Conservation (phyloP, 2,888 invertebrate species). For the Drosophila merina region DNA sequence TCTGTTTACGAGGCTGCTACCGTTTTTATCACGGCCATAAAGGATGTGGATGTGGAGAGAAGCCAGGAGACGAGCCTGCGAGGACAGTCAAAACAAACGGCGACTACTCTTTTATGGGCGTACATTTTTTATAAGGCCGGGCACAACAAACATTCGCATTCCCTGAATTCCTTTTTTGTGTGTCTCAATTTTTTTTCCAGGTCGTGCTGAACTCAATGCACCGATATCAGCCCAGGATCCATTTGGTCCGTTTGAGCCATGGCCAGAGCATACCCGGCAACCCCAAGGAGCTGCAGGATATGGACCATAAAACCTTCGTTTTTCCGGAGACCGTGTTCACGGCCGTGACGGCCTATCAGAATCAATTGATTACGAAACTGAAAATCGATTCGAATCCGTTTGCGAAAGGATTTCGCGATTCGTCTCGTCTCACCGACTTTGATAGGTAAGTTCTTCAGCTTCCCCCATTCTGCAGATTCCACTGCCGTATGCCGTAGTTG, state of each 20-base stretch:
- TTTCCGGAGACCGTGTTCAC: conserved; percentile 99
- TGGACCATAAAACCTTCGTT: conserved; percentile 97
- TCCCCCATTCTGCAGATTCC: conserved; percentile 13
- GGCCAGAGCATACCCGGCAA: conserved; percentile 90
- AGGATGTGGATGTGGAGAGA: conserved; percentile 38
- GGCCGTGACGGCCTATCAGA: conserved; percentile 99
- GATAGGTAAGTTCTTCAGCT: conserved; percentile 87
- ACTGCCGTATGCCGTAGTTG: conserved; percentile 15
- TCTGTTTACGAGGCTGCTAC: conserved; percentile 70
- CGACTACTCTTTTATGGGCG: conserved; percentile 71
- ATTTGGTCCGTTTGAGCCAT: conserved; percentile 94
- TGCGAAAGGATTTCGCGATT: conserved; percentile 98
- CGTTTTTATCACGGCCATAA: conserved; percentile 75
- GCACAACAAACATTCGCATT: conserved; percentile 26
- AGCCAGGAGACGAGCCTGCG: conserved; percentile 4
- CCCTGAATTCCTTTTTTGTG: conserved; percentile 8
- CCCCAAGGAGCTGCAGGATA: conserved; percentile 92
- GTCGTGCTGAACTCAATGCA: conserved; percentile 99
- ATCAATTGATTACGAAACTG: conserved; percentile 99
- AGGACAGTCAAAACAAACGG: conserved; percentile 71
- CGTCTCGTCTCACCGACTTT: conserved; percentile 96
- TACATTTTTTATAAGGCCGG: conserved; percentile 66
- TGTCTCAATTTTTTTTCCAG: conserved; percentile 85
- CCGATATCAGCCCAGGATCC: conserved; percentile 99
- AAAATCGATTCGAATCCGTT: conserved; percentile 99